Conservation (phyloP, 2,797 vertebrate species). For the Rhabdomys pumilio region DNA sequence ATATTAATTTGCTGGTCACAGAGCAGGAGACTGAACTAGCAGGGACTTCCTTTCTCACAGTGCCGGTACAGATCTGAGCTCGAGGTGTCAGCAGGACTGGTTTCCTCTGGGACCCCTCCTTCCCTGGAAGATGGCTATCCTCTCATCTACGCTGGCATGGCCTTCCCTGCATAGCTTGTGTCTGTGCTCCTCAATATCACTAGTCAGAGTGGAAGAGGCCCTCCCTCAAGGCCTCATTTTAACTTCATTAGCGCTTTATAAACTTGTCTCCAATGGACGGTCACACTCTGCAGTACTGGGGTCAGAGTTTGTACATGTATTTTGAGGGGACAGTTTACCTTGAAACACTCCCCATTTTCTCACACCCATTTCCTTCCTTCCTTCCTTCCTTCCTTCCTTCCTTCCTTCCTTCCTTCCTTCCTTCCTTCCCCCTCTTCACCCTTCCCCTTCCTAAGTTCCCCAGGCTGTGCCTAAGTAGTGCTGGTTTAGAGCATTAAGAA, state of each 20-base stretch:
- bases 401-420: too few relatives aligned
- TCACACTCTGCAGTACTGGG: background rate
- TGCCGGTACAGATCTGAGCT: background rate
- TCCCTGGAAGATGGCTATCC: background rate
- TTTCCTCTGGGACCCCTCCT: background rate
- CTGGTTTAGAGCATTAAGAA: background rate
- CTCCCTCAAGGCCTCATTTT: slow-evolving; percentile 19
- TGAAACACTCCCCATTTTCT: background rate
- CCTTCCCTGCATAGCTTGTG: background rate
- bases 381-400: too few relatives aligned
- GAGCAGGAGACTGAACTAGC: background rate
- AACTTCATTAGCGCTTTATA: background rate
- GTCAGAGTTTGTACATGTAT: background rate
- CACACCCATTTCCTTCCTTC: background rate
- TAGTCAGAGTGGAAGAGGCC: background rate
- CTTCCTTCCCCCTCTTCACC: too few relatives aligned
- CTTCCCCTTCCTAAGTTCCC: background rate
- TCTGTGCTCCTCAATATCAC: background rate
- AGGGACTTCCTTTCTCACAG: too few relatives aligned
- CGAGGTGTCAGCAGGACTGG: too few relatives aligned
- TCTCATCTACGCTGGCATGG: background rate
- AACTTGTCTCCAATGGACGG: background rate
- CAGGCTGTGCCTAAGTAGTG: background rate
- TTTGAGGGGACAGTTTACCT: background rate
- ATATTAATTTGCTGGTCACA: background rate